Evolutionary conservation across 2,797 vertebrate species (phyloP).

Genomic region (Sebastes wilsoni): DNA sequence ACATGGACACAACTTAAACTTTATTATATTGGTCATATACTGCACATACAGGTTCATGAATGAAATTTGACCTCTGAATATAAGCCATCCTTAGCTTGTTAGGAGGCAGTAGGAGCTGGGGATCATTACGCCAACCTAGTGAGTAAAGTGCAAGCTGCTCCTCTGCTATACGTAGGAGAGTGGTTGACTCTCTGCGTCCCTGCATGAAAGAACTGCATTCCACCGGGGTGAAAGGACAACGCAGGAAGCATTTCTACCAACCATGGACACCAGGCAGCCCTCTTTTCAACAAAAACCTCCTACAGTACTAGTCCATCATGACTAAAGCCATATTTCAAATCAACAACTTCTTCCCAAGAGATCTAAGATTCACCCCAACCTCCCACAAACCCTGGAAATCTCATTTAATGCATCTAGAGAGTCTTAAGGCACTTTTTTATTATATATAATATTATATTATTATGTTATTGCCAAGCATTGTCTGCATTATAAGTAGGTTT

Average conservation of each 20-base stretch:
- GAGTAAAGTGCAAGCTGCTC: too few relatives aligned
- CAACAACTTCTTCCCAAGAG: constrained; percentile 11
- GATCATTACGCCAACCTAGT: too few relatives aligned
- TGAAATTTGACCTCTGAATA: too few relatives aligned
- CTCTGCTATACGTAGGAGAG: not conserved
- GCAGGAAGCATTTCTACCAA: not conserved
- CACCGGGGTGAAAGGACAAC: not conserved
- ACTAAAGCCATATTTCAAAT: constrained; percentile 38
- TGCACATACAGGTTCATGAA: too few relatives aligned
- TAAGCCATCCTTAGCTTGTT: too few relatives aligned
- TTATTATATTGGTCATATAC: too few relatives aligned
- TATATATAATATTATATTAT: not conserved
- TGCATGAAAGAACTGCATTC: constrained; percentile 17
- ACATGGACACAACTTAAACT: not conserved
- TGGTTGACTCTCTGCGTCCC: constrained; percentile 14
- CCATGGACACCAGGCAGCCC: constrained; percentile 18
- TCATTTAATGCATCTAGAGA: not conserved
- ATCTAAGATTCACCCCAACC: constrained; percentile 13
- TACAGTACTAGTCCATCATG: constrained; percentile 35
- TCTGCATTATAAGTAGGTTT: not conserved
- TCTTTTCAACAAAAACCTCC: constrained; percentile 28
- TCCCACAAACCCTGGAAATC: constrained; percentile 28
- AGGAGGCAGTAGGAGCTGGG: too few relatives aligned
- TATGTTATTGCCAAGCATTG: not conserved
- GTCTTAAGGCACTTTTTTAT: not conserved